These are phyloP conservation scores for Chunga burmeisteri DNA, from an alignment of 2,113 vertebrate genomes.

Conservation along the genomic window DNA sequence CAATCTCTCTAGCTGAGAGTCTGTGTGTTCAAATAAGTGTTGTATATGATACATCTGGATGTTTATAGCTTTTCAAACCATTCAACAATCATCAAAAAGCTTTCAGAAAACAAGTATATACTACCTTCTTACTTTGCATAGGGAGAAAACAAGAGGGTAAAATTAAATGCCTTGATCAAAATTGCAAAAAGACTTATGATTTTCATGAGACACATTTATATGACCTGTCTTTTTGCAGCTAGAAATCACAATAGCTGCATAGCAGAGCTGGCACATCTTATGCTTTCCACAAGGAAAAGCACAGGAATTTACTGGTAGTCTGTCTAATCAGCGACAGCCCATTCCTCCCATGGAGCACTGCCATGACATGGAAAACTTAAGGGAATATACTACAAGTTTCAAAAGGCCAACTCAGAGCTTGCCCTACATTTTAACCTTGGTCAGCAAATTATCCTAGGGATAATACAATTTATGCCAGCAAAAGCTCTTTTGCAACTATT, in stretches of 20 bases:
- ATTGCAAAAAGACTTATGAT: background rate
- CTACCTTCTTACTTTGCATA: background rate
- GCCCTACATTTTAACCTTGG: background rate
- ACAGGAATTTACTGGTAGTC: background rate
- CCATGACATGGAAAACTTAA: background rate
- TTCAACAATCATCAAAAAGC: background rate
- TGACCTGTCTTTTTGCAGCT: background rate
- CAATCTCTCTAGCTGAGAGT: background rate
- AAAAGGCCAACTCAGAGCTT: background rate
- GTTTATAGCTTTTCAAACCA: background rate
- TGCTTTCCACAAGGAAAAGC: background rate
- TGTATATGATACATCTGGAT: background rate
- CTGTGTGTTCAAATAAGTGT: background rate
- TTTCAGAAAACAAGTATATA: background rate
- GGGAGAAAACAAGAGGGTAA: background rate
- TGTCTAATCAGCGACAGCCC: background rate
- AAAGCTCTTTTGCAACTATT: background rate
- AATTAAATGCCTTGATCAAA: background rate
- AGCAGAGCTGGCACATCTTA: background rate
- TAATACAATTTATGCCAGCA: background rate
- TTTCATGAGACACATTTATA: background rate
- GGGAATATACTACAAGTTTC: background rate
- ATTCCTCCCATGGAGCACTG: background rate
- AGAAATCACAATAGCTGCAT: background rate
- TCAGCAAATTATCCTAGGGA: background rate